These are phyloP conservation scores for Acipenser oxyrinchus DNA, from an alignment of 2,797 vertebrate genomes.

Conservation along the genomic window DNA sequence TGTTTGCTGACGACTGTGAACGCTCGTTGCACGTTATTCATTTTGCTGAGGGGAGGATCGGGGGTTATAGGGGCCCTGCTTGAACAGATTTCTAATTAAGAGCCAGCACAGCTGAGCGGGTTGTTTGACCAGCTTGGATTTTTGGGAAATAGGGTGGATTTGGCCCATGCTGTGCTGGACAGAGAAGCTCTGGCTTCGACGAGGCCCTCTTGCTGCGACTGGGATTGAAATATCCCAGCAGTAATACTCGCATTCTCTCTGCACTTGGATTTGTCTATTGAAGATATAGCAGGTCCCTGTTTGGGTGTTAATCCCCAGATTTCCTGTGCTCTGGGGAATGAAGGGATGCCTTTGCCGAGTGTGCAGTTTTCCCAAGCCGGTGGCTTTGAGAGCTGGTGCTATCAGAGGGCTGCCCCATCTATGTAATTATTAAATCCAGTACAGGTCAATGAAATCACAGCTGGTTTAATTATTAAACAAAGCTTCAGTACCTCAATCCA, in stretches of 20 bases:
- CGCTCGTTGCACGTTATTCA: constrained; percentile 36
- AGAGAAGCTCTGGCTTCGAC: neutral
- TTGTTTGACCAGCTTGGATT: constrained; percentile 49
- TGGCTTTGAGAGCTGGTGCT: constrained; percentile 11
- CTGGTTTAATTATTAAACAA: no score
- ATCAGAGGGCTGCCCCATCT: constrained; percentile 3
- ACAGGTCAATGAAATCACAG: no score
- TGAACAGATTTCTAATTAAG: constrained; percentile 39
- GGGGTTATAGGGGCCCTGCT: constrained; percentile 33
- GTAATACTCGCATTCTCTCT: constrained; percentile 24
- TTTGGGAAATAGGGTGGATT: constrained; percentile 31
- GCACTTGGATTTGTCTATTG: constrained; percentile 38
- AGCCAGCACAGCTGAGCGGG: constrained; percentile 50
- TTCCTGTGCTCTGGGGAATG: constrained; percentile 44
- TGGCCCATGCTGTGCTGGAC: constrained; percentile 10
- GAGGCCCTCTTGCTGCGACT: constrained; percentile 8
- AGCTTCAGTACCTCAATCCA: no score
- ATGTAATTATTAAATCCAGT: neutral
- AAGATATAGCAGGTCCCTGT: constrained; percentile 40
- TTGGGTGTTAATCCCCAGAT: constrained; percentile 53
- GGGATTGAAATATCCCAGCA: constrained; percentile 27
- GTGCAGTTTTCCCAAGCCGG: constrained; percentile 22
- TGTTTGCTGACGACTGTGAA: constrained; percentile 59
- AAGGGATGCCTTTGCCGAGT: constrained; percentile 23
- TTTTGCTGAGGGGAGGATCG: constrained; percentile 24